Evolutionary conservation across 2,797 vertebrate genomes (phyloP).

Genomic region (Sebastes itinus): DNA sequence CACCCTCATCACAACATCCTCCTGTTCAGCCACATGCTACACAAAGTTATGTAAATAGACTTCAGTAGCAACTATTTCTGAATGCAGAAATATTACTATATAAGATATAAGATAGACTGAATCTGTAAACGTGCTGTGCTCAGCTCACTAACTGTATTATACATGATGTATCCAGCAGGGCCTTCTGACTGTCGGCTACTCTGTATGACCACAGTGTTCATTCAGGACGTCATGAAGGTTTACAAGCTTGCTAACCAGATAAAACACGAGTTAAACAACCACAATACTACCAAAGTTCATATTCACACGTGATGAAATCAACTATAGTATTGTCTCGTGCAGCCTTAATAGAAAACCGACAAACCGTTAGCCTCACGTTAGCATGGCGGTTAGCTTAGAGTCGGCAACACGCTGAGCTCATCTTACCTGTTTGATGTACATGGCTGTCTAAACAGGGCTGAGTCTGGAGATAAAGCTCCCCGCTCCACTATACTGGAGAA

Average conservation of each 20-base stretch:
- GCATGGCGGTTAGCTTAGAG: conserved; percentile 54
- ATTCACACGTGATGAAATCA: rapidly evolving
- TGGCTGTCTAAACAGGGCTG: conserved; percentile 54
- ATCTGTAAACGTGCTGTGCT: neutral
- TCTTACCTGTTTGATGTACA: conserved; percentile 89
- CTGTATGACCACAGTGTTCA: neutral
- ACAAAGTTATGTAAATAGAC: rapidly evolving
- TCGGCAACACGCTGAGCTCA: conserved; percentile 17
- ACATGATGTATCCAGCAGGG: neutral
- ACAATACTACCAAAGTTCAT: rapidly evolving
- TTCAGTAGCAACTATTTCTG: too few species aligned
- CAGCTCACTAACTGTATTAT: neutral
- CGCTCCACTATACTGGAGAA: conserved; percentile 69
- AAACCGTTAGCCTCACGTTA: neutral
- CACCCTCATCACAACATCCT: neutral
- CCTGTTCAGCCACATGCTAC: too few species aligned
- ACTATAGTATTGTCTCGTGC: rapidly evolving
- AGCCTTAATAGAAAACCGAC: neutral
- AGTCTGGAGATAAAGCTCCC: conserved; percentile 49
- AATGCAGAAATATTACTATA: neutral
- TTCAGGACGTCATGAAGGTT: neutral
- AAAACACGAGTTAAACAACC: rapidly evolving
- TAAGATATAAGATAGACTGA: neutral
- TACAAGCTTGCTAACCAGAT: neutral
- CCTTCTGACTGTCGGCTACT: conserved; percentile 28